Evolutionary conservation across 2,797 vertebrate species (phyloP).

Genomic region (Pelodytes ibericus): DNA sequence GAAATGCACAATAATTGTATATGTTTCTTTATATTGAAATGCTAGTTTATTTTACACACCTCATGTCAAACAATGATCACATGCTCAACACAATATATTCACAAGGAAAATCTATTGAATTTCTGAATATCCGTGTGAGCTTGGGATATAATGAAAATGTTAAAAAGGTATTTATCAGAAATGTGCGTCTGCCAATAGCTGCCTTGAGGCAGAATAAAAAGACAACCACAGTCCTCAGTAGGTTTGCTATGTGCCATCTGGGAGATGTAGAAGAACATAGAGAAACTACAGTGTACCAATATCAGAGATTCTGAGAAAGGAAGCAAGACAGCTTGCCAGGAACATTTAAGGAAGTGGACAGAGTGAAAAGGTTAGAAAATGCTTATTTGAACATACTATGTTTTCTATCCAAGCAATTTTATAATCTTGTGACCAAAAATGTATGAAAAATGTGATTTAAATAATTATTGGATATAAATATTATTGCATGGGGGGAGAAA

Average conservation of each 20-base stretch:
- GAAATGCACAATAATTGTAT: too few relatives aligned
- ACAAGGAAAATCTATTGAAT: not conserved
- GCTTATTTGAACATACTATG: too few relatives aligned
- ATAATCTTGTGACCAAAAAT: too few relatives aligned
- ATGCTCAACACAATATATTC: too few relatives aligned
- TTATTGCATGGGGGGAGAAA: too few relatives aligned
- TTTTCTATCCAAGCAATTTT: too few relatives aligned
- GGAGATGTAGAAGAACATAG: not conserved
- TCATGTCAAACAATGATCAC: too few relatives aligned
- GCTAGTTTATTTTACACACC: too few relatives aligned
- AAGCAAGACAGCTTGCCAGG: not conserved
- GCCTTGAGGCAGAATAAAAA: not conserved
- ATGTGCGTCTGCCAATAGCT: not conserved
- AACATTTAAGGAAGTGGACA: not conserved
- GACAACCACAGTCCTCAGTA: not conserved
- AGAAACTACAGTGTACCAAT: not conserved
- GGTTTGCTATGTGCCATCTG: not conserved
- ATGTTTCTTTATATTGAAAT: too few relatives aligned
- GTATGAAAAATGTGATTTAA: too few relatives aligned
- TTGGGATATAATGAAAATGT: not conserved
- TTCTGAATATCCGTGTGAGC: not conserved
- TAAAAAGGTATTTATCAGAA: not conserved
- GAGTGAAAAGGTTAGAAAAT: too few relatives aligned
- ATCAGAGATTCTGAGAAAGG: not conserved
- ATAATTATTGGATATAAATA: too few relatives aligned